Evolutionary conservation across 2,113 vertebrate genomes (phyloP), one percentile per base, ranked within the genome.

Genomic region (Poecilia latipinna): DNA sequence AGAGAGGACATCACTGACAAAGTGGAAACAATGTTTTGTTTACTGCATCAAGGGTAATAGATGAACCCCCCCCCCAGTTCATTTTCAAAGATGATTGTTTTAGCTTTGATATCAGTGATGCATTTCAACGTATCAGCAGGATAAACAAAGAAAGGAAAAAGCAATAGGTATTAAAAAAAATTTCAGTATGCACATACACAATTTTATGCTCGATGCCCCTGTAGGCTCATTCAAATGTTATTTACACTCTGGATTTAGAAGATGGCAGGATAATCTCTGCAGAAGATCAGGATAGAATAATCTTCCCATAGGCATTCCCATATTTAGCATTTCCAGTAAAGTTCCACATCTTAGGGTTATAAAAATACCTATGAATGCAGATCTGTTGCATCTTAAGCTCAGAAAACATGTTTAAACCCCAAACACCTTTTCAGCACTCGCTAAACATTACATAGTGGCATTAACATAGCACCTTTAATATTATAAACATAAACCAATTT

Each of bases 1-100:
- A 61, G n/a, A 29, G 33, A 61, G 12, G n/a, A 61, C 69, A 72
- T 72, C 26, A 24, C n/a, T 5, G 29, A 33, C 22, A 24, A 57
- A 70, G 51, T 60, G 51, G 42, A 39, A 65, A 24, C 28, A 42
- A 72, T 62, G 35, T 44, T 72, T 72, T 72, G 70, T 72, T 72
- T 72, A 31, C 70, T 42, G 60, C 57, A 42, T 62, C 22, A 35
- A 57, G 29, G 17, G 35, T 35, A 32, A 63, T 39, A 32, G 70
- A 72, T 13, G 6, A 72, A 26, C 5, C 37, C 26, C 5, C 37
- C 26, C 10, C 51, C n/a, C 28, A 44, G 42, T 42, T 72, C n/a
- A 62, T 42, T 35, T 39, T 24, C 32, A 37, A 72, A 42, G 15
- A 62, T 42, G 57, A 62, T 42, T 42, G 17, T 19, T 48, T 72